Evolutionary conservation across 1,140 invertebrate species (phyloP), one percentile per base, ranked within the genome.

Genomic region (Solen grandis): DNA sequence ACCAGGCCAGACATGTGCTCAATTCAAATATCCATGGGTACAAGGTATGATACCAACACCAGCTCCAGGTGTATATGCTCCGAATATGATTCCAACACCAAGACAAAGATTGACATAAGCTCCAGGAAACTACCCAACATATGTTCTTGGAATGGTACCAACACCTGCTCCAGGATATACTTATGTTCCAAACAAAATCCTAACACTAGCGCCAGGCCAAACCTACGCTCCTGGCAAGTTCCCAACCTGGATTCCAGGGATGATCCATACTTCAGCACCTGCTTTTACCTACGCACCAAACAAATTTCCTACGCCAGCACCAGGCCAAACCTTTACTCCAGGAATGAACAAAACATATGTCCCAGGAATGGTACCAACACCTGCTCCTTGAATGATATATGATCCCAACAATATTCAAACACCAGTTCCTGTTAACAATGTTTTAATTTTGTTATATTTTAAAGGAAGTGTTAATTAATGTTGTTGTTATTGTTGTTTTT

Each of bases 191-290:
- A 57, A 22, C 10, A 62, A 41, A 38, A 35, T 70, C 19, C 78
- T 65, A 38, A 83, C 84, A n/a, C 87, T 84, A 55, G 65, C 72
- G 0, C 83, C 84, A 33, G 84, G 84, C 27, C 62, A 68, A 55
- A 88, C 87, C 1, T 85, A 85, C 66, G 85, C 84, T 50, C 87
- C 87, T 60, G n/a, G 22, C 1, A 46, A 82, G 1, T 75, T 68
- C 60, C 86, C 85, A 68, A 80, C 80, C 29, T 62, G 29, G 19
- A 55, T 68, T 41, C 82, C 85, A 31, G 75, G 68, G n/a, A 73
- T 81, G 62, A 55, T 83, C 31, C 85, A 75, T 62, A 73, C 66
- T 35, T 73, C 74, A 19, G 62, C 76, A n/a, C n/a, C 82, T n/a
- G 84, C 82, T n/a, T 60, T 75, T 16, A 84, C 65, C 55, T 79